Conservation (phyloP, 2,888 invertebrate species). For the Dilophus febrilis region DNA sequence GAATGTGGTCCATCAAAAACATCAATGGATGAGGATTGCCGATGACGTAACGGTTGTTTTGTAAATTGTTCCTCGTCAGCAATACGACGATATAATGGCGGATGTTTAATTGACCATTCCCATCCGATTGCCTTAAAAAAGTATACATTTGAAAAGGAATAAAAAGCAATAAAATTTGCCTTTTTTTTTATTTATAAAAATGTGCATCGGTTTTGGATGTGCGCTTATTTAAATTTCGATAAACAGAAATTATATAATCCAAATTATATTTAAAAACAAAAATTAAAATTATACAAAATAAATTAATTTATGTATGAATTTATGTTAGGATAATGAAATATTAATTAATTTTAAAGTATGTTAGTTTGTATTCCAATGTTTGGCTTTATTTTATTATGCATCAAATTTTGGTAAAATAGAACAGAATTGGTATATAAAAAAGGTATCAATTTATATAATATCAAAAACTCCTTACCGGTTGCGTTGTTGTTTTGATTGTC, state of each 20-base stretch:
- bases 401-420: not conserved
- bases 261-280: too few species aligned
- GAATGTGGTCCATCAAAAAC: too few species aligned
- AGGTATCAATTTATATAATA: not conserved
- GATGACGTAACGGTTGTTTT: not conserved
- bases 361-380: slow-evolving; percentile 1
- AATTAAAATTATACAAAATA: too few species aligned
- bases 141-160: too few species aligned
- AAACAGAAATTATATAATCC: not conserved
- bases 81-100: slow-evolving; percentile 11
- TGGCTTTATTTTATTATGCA: not conserved
- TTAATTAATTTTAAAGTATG: too few species aligned
- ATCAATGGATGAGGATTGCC: not conserved
- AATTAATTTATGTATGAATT: too few species aligned
- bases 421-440: not conserved
- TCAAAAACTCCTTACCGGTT: slow-evolving; percentile 14
- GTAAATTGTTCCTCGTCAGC: not conserved
- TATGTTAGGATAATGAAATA: too few species aligned
- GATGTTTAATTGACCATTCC: slow-evolving; percentile 18
- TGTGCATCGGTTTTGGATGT: not conserved
- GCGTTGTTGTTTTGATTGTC: slow-evolving; percentile 12
- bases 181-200: not conserved
- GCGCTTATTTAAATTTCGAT: not conserved
- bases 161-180: not conserved
- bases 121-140: slow-evolving; percentile 15